Conservation (phyloP, 2,888 invertebrate genomes). For the Leucozona laternaria region DNA sequence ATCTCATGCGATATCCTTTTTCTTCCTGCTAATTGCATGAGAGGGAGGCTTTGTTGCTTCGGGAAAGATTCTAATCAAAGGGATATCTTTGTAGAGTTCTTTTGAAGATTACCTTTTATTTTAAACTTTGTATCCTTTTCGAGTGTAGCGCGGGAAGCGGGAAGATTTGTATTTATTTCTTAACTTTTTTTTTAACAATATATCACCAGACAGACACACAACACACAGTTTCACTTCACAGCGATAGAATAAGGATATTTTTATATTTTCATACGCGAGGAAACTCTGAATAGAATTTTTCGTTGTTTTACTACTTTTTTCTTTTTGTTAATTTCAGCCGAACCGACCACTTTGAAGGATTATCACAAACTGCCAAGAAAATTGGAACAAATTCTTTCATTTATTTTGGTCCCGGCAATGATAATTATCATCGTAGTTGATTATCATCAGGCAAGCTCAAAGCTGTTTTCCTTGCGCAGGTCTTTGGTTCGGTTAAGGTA, state of each 20-base stretch:
- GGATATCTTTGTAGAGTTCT: slow-evolving; percentile 52
- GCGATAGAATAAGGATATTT: slow-evolving; percentile 1
- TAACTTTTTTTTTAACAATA: slow-evolving; percentile 23
- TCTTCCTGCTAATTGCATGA: slow-evolving; percentile 50
- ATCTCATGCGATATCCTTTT: slow-evolving; percentile 38
- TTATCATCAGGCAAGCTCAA: slow-evolving; percentile 30
- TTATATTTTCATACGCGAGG: slow-evolving; percentile 50
- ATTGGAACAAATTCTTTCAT: slow-evolving; percentile 64
- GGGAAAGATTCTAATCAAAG: slow-evolving; percentile 61
- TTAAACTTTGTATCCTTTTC: slow-evolving; percentile 50
- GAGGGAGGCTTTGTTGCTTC: slow-evolving; percentile 13
- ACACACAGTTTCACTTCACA: slow-evolving; percentile 37
- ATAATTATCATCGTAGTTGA: slow-evolving; percentile 37
- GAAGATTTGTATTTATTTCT: slow-evolving; percentile 1
- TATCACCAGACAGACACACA: slow-evolving; percentile 50
- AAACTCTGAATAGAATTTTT: slow-evolving; percentile 25
- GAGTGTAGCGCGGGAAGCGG: slow-evolving; percentile 2
- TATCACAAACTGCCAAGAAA: slow-evolving; percentile 69
- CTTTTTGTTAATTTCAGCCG: neutral
- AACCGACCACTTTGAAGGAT: slow-evolving; percentile 64
- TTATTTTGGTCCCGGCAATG: slow-evolving; percentile 69
- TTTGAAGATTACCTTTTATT: slow-evolving; percentile 67
- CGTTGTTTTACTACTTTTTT: slow-evolving; percentile 19
- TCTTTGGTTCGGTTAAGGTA: slow-evolving; percentile 59
- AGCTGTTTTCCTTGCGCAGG: slow-evolving; percentile 73